Evolutionary conservation across 1,140 invertebrate genomes (phyloP), one percentile per base, ranked within the genome.

Genomic region (Dendrolimus punctatus): DNA sequence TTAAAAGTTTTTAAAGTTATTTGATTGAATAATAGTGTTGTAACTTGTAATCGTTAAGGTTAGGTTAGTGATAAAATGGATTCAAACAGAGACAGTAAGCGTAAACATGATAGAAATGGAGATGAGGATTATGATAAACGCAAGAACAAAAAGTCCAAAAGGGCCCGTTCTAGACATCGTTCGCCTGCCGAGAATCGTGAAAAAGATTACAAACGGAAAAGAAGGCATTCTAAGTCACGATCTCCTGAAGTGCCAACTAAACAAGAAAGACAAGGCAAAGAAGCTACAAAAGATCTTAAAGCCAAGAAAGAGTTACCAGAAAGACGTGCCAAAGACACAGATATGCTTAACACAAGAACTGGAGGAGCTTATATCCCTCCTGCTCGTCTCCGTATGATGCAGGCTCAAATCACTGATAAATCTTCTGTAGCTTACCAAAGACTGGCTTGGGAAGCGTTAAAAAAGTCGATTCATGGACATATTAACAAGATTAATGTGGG

Each of bases 341-440:
- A 96, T 75, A 79, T 94, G 45, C 66, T 98, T 4, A 95, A 95
- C 8, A 95, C 95, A 0, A 91, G 91, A 74, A 98, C 97, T 39
- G 97, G 97, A 45, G 98, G 98, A 53, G 98, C 98, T 6, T 99
- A 99, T 66, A 99, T 99, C 70, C 99, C 98, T 2, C 98, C 98
- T 4, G 98, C 98, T 0, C 97, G 95, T 78, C 86, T 99, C 6
- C 90, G 93, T 46, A 90, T 98, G 90, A 96, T 99, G 95, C 96
- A 99, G 88, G 94, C 93, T 0, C 92, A 94, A 76, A 98, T 98
- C 23, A 96, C 94, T 0, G 97, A 99, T 70, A 99, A 99, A 86
- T 91, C 92, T 1, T 96, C 95, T 63, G 91, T 93, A 8, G 95
- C 95, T 6, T 99, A 97, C 88, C 99, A 99, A 85, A 89, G 98